These are phyloP conservation scores for Hydrocynus forskahlii DNA, from an alignment of 2,797 vertebrate genomes.

Conservation along the genomic window DNA sequence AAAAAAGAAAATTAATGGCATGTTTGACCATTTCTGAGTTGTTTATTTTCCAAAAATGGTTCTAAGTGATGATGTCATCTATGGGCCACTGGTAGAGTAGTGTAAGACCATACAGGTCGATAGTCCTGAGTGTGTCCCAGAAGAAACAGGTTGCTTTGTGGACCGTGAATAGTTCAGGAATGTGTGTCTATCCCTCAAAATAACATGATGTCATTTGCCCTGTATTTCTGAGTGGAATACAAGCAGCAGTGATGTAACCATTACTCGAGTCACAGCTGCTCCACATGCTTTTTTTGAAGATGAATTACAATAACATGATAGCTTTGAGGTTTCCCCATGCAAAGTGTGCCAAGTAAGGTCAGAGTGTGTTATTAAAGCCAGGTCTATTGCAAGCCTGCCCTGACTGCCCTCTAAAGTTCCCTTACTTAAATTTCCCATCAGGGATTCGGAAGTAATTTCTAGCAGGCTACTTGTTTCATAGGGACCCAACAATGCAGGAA, in stretches of 20 bases:
- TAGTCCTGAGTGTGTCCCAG: constrained; percentile 27
- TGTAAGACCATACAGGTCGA: constrained; percentile 13
- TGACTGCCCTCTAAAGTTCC: not conserved
- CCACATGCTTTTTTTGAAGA: constrained; percentile 22
- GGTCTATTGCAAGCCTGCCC: constrained; percentile 33
- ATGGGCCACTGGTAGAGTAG: not conserved
- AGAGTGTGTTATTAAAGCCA: constrained; percentile 34
- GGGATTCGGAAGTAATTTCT: not conserved
- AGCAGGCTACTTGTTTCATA: not conserved
- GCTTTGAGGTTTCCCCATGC: constrained; percentile 47
- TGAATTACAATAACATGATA: constrained; percentile 50
- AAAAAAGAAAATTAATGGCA: constrained; percentile 32
- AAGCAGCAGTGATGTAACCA: constrained; percentile 23
- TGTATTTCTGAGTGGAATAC: constrained; percentile 37
- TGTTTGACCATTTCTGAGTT: constrained; percentile 36
- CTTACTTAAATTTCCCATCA: not conserved
- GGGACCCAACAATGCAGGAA: not conserved
- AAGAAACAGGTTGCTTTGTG: constrained; percentile 49
- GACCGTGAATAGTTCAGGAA: constrained; percentile 28
- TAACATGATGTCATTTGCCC: constrained; percentile 57
- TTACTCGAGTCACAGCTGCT: constrained; percentile 42
- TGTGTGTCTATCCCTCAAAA: constrained; percentile 34
- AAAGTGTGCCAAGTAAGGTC: constrained; percentile 38
- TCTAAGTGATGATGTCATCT: constrained; percentile 42
- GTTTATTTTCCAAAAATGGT: constrained; percentile 48